Evolutionary conservation across 2,797 vertebrate genomes (phyloP).

Genomic region (Selene dorsalis): DNA sequence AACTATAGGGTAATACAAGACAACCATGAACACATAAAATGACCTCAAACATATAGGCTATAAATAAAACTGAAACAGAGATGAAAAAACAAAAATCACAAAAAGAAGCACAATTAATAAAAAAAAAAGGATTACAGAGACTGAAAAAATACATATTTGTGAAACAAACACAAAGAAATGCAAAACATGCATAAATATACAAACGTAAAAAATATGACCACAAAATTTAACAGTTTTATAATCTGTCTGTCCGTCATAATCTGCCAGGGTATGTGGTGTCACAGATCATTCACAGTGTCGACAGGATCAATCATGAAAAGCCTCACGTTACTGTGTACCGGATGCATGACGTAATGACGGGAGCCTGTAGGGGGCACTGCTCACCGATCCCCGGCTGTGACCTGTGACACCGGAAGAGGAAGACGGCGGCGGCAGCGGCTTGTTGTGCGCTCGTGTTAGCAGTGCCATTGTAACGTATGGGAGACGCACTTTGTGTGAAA

Average conservation of each 20-base stretch:
- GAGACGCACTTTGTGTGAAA: conserved; percentile 56
- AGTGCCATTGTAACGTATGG: conserved; percentile 65
- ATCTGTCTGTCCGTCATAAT: background rate
- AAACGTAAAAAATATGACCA: background rate
- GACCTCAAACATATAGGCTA: too few species aligned
- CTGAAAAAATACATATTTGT: too few species aligned
- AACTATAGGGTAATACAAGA: background rate
- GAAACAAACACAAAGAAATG: background rate
- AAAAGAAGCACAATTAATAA: too few species aligned
- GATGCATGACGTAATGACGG: too few species aligned
- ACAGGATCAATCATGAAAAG: background rate
- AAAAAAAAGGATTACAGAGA: too few species aligned
- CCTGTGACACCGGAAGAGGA: conserved; percentile 72
- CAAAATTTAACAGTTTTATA: background rate
- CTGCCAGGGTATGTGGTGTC: background rate
- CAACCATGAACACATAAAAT: background rate
- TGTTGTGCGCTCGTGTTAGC: conserved; percentile 75
- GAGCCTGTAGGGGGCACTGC: conserved; percentile 36
- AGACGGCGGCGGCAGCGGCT: conserved; percentile 7
- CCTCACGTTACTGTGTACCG: too few species aligned
- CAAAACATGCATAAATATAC: background rate
- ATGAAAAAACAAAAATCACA: background rate
- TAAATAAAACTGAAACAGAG: too few species aligned
- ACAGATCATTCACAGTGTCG: background rate
- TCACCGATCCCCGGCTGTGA: rapidly evolving